Conservation (phyloP, 2,888 invertebrate genomes). For the Machimus atricapillus region DNA sequence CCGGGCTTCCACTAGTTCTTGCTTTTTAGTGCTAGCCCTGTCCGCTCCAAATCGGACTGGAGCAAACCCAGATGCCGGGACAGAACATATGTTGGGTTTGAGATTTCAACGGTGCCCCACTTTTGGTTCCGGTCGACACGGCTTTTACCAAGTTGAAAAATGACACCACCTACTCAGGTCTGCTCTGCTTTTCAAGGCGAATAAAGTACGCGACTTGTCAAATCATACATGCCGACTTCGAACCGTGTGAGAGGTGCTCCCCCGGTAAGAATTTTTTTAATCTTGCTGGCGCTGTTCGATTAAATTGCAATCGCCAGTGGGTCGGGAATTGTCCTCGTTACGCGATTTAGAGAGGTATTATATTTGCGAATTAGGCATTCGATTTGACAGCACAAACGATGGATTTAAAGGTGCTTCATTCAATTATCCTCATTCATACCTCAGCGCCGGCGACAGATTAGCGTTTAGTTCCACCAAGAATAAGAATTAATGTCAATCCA, state of each 20-base stretch:
- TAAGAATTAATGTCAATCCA: background rate
- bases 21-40: background rate
- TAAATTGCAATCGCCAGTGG: background rate
- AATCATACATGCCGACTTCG: background rate
- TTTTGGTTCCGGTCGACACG: constrained; percentile 23
- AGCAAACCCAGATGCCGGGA: background rate
- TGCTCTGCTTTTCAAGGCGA: background rate
- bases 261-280: background rate
- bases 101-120: constrained; percentile 9
- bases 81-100: background rate
- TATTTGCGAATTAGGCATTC: background rate
- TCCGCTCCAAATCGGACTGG: background rate
- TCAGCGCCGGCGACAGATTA: background rate
- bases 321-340: background rate
- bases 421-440: background rate
- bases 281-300: background rate
- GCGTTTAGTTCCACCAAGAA: background rate
- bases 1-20: background rate
- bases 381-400: background rate
- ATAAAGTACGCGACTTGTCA: background rate
- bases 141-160: background rate
- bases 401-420: background rate
- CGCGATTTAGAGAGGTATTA: background rate
- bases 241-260: background rate
- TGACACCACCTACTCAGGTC: constrained; percentile 13